Conservation (phyloP, 2,888 invertebrate genomes). For the Lobophora halterata region DNA sequence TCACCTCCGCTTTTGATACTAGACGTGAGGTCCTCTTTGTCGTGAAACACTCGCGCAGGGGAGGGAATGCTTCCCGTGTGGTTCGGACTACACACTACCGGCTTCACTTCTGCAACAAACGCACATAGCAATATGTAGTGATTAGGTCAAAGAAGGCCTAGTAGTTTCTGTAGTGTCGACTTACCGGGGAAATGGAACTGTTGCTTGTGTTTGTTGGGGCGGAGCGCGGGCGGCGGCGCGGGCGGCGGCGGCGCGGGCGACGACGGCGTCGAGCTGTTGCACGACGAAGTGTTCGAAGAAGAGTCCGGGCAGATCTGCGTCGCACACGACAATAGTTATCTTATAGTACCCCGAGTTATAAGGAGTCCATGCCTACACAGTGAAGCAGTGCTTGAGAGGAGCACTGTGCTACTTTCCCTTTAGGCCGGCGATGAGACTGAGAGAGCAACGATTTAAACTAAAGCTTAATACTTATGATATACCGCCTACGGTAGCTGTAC, state of each 20-base stretch:
- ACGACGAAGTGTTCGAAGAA: slow-evolving; percentile 96
- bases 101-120: slow-evolving; percentile 54
- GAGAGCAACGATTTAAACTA: too few relatives aligned
- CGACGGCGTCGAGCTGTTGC: slow-evolving; percentile 97
- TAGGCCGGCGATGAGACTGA: too few relatives aligned
- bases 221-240: slow-evolving; percentile 60
- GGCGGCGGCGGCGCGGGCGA: slow-evolving; percentile 90
- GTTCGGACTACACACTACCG: slow-evolving; percentile 61
- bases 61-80: slow-evolving; percentile 51
- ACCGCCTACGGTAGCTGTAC: too few relatives aligned
- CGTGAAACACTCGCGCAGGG: slow-evolving; percentile 47
- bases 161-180: too few relatives aligned
- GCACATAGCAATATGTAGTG: too few relatives aligned
- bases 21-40: slow-evolving; percentile 55
- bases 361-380: too few relatives aligned
- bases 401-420: too few relatives aligned
- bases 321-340: background rate
- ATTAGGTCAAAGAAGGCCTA: too few relatives aligned
- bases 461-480: too few relatives aligned
- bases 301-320: slow-evolving; percentile 85
- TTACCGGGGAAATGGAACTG: slow-evolving; percentile 91
- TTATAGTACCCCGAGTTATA: too few relatives aligned
- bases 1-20: slow-evolving; percentile 64
- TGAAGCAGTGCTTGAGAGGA: too few relatives aligned
- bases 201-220: slow-evolving; percentile 60